A percentile compares a stretch with the other conserved stretches of the same genome.
Evolutionary conservation across 1,140 invertebrate genomes (phyloP).

Genomic region (Palaemon carinicauda): DNA sequence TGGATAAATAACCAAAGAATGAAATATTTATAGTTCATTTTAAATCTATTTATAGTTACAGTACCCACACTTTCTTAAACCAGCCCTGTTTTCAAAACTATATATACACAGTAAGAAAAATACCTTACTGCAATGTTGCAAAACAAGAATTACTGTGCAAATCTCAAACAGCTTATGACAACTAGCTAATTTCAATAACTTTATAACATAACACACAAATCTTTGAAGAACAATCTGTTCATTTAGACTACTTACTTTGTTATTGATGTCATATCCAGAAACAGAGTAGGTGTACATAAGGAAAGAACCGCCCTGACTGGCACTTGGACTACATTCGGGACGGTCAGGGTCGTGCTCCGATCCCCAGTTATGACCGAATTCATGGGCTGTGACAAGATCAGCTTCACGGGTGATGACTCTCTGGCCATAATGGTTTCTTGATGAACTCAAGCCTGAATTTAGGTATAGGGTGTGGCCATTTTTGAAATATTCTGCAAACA

Average conservation of each 20-base stretch:
- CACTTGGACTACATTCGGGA: conserved; percentile 90
- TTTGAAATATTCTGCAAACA: conserved; percentile 86
- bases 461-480: conserved; percentile 91
- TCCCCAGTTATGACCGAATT: conserved; percentile 98
- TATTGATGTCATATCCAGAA: conserved; percentile 95
- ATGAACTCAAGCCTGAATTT: conserved; percentile 92
- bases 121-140: no score
- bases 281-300: conserved; percentile 98
- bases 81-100: no score
- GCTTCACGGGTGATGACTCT: conserved; percentile 93
- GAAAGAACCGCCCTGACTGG: conserved; percentile 93
- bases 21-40: no score
- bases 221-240: no score
- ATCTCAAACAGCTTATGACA: no score
- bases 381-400: conserved; percentile 94
- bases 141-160: no score
- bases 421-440: conserved; percentile 92
- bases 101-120: no score
- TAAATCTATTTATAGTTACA: no score
- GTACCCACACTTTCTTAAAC: no score
- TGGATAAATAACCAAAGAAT: no score
- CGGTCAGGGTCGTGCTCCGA: conserved; percentile 96
- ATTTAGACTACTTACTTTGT: conserved; percentile 75
- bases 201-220: no score
- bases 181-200: no score